Conservation (phyloP, 2,797 vertebrate species). For the Scarus forsteni region DNA sequence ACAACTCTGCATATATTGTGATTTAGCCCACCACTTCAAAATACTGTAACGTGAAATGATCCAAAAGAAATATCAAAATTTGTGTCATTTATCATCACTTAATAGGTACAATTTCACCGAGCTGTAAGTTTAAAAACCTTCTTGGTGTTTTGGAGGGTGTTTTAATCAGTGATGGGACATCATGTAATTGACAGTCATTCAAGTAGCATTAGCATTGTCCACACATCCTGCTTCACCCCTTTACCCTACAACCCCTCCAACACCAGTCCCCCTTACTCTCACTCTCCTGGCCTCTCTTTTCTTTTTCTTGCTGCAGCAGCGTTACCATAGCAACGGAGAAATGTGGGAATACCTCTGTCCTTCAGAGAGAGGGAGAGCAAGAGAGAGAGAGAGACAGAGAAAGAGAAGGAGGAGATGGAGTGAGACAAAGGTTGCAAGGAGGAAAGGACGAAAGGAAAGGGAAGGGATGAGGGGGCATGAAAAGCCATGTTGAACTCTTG, state of each 20-base stretch:
- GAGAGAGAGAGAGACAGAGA: conserved; percentile 75
- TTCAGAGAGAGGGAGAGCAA: conserved; percentile 77
- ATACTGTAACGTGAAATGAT: no score
- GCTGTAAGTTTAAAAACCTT: no score
- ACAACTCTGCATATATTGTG: no score
- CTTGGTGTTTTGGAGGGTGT: no score
- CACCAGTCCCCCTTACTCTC: conserved; percentile 59
- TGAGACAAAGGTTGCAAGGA: conserved; percentile 34
- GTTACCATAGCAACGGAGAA: conserved; percentile 85
- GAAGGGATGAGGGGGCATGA: conserved; percentile 17
- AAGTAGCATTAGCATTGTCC: conserved; percentile 83
- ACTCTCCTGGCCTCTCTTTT: conserved; percentile 74
- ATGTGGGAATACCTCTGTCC: conserved; percentile 88
- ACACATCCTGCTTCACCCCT: conserved; percentile 63
- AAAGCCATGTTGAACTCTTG: conserved; percentile 52
- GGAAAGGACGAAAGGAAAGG: conserved; percentile 7
- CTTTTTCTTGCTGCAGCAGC: conserved; percentile 84
- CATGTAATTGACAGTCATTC: conserved; percentile 76
- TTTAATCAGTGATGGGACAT: conserved; percentile 5
- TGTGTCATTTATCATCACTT: no score
- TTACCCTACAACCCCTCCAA: conserved; percentile 3
- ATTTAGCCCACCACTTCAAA: no score
- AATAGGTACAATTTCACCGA: no score
- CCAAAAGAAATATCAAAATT: no score
- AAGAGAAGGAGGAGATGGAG: conserved; percentile 43